Conservation (phyloP, 2,888 invertebrate genomes). For the Harpalus rubripes region DNA sequence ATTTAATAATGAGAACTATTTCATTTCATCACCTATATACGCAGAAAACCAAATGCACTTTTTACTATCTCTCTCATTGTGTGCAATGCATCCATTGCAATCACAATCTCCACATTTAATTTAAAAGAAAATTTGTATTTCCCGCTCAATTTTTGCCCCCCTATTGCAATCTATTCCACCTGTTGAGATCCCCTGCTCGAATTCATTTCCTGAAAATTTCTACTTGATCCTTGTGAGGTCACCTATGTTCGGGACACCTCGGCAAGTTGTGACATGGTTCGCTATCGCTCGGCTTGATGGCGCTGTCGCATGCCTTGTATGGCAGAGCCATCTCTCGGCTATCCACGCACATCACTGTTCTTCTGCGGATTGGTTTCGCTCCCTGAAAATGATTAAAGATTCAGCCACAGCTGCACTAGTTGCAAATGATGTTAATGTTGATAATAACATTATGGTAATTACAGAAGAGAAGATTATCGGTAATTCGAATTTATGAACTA, state of each 20-base stretch:
- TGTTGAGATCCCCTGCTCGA: too few species aligned
- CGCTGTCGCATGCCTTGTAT: constrained; percentile 85
- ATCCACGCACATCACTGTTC: constrained; percentile 88
- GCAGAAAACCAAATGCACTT: too few species aligned
- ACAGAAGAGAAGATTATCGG: constrained; percentile 58
- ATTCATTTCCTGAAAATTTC: neutral
- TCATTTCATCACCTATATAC: too few species aligned
- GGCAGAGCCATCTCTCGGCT: constrained; percentile 87
- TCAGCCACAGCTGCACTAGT: constrained; percentile 16
- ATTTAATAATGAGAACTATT: too few species aligned
- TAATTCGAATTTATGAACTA: constrained; percentile 49
- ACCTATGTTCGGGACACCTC: constrained; percentile 75
- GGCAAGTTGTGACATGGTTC: constrained; percentile 82
- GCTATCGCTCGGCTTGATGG: constrained; percentile 83
- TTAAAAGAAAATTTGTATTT: too few species aligned
- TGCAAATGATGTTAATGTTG: neutral
- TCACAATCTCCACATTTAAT: too few species aligned
- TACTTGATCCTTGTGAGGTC: constrained; percentile 47
- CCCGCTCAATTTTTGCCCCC: too few species aligned
- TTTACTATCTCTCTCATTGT: too few species aligned
- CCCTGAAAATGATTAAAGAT: constrained; percentile 73
- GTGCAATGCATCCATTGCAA: too few species aligned
- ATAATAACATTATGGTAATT: constrained; percentile 53
- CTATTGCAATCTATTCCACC: too few species aligned
- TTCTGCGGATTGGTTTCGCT: constrained; percentile 81